phyloP scores from a whole-genome alignment of 37 sponge, comb jelly and placozoan species.

The Geodia barretti region DNA sequence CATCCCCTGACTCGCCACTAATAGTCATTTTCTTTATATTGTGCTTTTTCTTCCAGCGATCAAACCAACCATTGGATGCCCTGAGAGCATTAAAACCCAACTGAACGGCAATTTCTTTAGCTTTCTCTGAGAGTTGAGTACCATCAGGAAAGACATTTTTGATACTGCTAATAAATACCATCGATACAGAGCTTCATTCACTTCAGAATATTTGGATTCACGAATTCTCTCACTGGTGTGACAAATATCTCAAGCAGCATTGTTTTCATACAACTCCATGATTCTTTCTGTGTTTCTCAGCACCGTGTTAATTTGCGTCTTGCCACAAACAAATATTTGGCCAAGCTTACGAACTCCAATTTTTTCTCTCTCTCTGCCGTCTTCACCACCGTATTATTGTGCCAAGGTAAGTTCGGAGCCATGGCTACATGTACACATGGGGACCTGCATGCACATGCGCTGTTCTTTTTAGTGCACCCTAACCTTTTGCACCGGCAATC shows the following conservation, averaged over 20 bases:
- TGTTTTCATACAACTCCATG: conserved; percentile 17
- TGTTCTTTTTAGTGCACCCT: too few species aligned
- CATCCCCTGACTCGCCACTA: conserved; percentile 56
- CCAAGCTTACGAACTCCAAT: conserved; percentile 35
- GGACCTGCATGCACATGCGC: too few species aligned
- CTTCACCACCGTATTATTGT: too few species aligned
- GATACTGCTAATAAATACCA: conserved; percentile 47
- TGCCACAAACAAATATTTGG: conserved; percentile 42
- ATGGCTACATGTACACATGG: too few species aligned
- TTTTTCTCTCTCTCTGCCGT: too few species aligned
- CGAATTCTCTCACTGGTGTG: neutral
- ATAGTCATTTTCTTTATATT: conserved; percentile 33
- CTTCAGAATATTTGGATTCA: conserved; percentile 21
- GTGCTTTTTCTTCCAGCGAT: conserved; percentile 48
- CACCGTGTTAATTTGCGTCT: conserved; percentile 35
- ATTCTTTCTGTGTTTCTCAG: conserved; percentile 42
- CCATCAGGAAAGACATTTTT: conserved; percentile 32
- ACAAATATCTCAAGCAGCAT: neutral
- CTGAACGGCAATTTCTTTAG: conserved; percentile 42
- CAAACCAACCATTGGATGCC: conserved; percentile 75
- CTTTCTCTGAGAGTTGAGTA: conserved; percentile 56
- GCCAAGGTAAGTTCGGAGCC: too few species aligned
- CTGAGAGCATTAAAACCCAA: conserved; percentile 43
- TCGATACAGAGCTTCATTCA: conserved; percentile 35
- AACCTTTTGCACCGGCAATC: too few species aligned